phyloP scores from a whole-genome alignment of 2,113 vertebrate genomes.

The Microtus richardsoni region DNA sequence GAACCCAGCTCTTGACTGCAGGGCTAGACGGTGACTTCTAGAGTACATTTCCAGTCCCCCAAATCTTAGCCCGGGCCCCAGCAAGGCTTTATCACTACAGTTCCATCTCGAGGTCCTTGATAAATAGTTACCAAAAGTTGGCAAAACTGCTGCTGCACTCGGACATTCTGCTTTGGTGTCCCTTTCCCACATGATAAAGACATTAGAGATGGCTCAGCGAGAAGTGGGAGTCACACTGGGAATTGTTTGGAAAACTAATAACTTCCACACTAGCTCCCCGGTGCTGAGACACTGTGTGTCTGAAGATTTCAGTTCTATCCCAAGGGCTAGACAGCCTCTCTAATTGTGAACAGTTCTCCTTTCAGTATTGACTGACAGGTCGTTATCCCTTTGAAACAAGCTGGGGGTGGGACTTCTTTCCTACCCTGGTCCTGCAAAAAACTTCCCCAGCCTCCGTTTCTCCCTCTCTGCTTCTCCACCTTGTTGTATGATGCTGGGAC shows the following conservation, averaged over 20 bases:
- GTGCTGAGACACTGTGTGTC: neutral
- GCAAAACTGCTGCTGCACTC: neutral
- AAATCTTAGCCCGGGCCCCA: neutral
- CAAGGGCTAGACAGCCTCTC: neutral
- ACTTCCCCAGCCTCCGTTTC: neutral
- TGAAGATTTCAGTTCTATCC: neutral
- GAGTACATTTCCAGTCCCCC: neutral
- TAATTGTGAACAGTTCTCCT: neutral
- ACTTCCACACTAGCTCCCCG: neutral
- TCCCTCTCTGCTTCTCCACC: neutral
- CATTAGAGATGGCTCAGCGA: neutral
- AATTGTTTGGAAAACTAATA: neutral
- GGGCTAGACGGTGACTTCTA: neutral
- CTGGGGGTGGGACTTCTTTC: neutral
- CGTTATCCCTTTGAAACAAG: conserved; percentile 13
- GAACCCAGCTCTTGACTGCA: neutral
- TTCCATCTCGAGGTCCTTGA: neutral
- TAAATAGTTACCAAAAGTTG: neutral
- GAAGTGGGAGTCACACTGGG: neutral
- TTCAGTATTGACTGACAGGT: neutral
- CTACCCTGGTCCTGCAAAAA: neutral
- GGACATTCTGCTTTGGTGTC: neutral
- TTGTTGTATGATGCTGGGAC: neutral
- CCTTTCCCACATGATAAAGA: neutral
- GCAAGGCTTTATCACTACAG: neutral